Conservation (phyloP, 2,113 vertebrate genomes). For the Caloenas nicobarica region DNA sequence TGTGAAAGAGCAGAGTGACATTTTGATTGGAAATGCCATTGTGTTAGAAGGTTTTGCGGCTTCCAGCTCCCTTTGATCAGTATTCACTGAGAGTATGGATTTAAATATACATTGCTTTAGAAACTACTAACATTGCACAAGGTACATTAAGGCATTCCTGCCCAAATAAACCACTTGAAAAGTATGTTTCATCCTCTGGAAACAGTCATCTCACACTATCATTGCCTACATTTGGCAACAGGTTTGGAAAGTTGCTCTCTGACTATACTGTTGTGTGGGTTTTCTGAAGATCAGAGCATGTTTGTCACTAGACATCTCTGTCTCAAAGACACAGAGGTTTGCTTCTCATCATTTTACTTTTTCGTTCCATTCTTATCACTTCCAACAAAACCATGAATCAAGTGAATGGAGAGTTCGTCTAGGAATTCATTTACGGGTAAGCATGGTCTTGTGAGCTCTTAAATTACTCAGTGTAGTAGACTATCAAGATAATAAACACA, state of each 20-base stretch:
- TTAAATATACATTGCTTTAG: background rate
- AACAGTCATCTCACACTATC: background rate
- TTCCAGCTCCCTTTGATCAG: background rate
- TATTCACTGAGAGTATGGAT: background rate
- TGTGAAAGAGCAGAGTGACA: background rate
- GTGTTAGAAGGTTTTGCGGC: background rate
- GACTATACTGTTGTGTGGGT: background rate
- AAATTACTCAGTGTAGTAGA: background rate
- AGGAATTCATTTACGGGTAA: background rate
- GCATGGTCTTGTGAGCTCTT: background rate
- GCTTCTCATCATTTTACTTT: background rate
- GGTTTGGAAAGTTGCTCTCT: background rate
- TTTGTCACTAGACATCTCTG: background rate
- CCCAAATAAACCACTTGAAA: background rate
- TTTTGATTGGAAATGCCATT: background rate
- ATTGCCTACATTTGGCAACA: background rate
- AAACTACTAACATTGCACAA: background rate
- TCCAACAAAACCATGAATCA: background rate
- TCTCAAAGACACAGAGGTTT: background rate
- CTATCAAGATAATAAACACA: background rate
- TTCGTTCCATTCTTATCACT: background rate
- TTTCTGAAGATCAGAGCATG: background rate
- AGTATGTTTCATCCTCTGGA: background rate
- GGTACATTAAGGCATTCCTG: background rate
- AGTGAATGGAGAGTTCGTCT: background rate